These are phyloP conservation scores for Scaptomyza caliginosa DNA, from an alignment of 2,888 invertebrate species.

Conservation along the genomic window DNA sequence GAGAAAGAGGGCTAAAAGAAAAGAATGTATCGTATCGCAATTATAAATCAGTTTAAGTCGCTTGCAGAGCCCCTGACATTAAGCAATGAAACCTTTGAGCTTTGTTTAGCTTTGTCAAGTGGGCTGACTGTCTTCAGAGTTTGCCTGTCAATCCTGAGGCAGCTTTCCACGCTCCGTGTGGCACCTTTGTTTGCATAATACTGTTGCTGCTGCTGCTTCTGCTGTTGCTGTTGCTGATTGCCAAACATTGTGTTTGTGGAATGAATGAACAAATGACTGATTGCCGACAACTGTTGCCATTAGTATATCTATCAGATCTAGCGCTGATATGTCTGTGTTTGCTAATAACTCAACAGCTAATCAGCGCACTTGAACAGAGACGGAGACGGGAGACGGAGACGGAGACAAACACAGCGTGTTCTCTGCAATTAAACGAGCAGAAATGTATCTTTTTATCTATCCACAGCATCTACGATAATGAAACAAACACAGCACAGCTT, in stretches of 20 bases:
- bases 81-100: conserved; percentile 80
- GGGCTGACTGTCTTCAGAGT: conserved; percentile 38
- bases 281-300: conserved; percentile 43
- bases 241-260: conserved; percentile 52
- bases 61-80: conserved; percentile 70
- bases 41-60: conserved; percentile 83
- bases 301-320: conserved; percentile 38
- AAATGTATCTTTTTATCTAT: conserved; percentile 73
- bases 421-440: conserved; percentile 73
- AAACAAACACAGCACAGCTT: conserved; percentile 54
- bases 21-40: conserved; percentile 75
- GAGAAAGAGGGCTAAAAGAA: conserved; percentile 2
- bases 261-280: conserved; percentile 66
- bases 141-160: conserved; percentile 53
- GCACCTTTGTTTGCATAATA: conserved; percentile 74
- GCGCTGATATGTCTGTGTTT: conserved; percentile 65
- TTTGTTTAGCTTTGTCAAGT: conserved; percentile 65
- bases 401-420: conserved; percentile 70
- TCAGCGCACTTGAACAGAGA: conserved; percentile 48
- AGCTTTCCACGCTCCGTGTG: conserved; percentile 73
- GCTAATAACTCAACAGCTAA: conserved; percentile 81
- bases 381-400: not conserved
- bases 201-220: conserved; percentile 10
- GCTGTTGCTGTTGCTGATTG: conserved; percentile 42
- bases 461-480: conserved; percentile 54